Evolutionary conservation across 2,888 invertebrate species (phyloP), one percentile per base, ranked within the genome.

Genomic region (Cosmia trapezina): DNA sequence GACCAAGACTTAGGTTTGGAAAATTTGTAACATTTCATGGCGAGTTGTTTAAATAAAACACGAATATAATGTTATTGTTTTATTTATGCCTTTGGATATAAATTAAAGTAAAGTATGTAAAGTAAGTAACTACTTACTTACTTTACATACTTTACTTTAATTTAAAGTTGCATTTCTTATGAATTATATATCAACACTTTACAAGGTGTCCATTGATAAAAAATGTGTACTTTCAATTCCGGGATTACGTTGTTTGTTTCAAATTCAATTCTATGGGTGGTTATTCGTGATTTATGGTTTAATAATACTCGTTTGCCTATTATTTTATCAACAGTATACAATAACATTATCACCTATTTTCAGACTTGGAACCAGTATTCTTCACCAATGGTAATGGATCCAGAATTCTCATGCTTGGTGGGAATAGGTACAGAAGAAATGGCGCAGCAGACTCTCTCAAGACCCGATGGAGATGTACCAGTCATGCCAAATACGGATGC

Each of bases 391-490:
- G n/a, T 2, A 88, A 80, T 76, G 91, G 91, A 2, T 84, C 85
- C 0, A 76, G 71, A 0, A 76, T 88, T 6, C 77, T 93, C 7
- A 8, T 87, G 7, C 70, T 89, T 4, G 87, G 86, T 2, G 89
- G 86, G 2, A 73, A 80, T 59, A 84, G 83, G 17, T 93, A 86
- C 60, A 77, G 90, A 11, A 75, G 63, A 47, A 90, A 89, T 51
- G 86, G 88, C 4, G 28, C 45, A 0, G 76, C 74, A 0, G 68
- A 62, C 6, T 9, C 76, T 0, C 45, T 41, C 3, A 91, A 91
- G 72, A 67, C 73, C 1, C 80, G 91, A 0, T 92, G 92, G 91
- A 83, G 89, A 47, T 92, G 92, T 67, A 89, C 90, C 9, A 82
- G 86, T 0, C 91, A 91, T 68, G 86, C 87, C 14, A 88, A 83